These are phyloP conservation scores for Heteractis magnifica DNA, from an alignment of 92 coral and sea anemone genomes.

Conservation along the genomic window DNA sequence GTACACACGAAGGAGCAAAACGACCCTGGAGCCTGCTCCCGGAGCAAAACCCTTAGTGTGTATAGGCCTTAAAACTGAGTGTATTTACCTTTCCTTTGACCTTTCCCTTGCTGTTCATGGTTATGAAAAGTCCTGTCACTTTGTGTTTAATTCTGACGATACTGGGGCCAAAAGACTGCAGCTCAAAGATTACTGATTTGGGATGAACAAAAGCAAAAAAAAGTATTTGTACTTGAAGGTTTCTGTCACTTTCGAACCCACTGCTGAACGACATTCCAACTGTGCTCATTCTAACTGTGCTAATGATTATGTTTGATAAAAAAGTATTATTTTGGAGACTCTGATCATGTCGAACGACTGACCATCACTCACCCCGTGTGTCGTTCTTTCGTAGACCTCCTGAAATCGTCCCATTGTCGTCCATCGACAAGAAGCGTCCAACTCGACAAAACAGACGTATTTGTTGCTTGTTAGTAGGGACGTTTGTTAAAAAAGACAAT, in stretches of 20 bases:
- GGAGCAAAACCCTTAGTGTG: too few relatives aligned
- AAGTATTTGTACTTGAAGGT: background rate
- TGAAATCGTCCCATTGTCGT: conserved; percentile 71
- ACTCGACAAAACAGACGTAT: conserved; percentile 72
- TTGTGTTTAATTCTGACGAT: conserved; percentile 65
- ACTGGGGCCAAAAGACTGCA: conserved; percentile 88
- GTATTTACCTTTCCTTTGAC: conserved; percentile 58
- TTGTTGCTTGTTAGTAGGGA: conserved; percentile 46
- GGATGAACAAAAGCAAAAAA: background rate
- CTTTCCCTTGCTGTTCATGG: conserved; percentile 68
- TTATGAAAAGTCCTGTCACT: conserved; percentile 60
- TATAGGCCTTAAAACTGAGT: background rate
- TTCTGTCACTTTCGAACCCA: too few relatives aligned
- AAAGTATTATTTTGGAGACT: background rate
- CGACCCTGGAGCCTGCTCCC: too few relatives aligned
- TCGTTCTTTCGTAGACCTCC: conserved; percentile 60
- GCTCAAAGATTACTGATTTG: conserved; percentile 68
- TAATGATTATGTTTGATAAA: too few relatives aligned
- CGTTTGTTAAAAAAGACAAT: conserved; percentile 19
- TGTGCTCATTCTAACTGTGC: too few relatives aligned
- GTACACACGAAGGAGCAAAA: too few relatives aligned
- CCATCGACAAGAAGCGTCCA: conserved; percentile 70
- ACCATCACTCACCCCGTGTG: conserved; percentile 59
- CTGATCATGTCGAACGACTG: background rate
- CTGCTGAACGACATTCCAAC: too few relatives aligned